phyloP scores from a whole-genome alignment of 2,113 vertebrate genomes.

The Marmota flaviventris region DNA sequence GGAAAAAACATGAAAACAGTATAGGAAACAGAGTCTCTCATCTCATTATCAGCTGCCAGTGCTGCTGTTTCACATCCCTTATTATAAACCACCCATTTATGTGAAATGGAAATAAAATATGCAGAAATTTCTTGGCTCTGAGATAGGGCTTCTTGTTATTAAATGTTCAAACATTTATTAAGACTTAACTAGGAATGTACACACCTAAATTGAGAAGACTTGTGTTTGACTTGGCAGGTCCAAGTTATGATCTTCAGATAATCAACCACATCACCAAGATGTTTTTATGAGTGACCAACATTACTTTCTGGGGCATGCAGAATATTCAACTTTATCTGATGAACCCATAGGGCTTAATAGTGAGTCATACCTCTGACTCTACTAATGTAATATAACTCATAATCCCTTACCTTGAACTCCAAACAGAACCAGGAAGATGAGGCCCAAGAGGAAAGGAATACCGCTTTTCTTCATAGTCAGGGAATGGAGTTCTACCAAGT shows the following conservation, averaged over 20 bases:
- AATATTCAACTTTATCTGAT: background rate
- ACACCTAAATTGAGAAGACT: background rate
- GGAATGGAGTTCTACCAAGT: background rate
- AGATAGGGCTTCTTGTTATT: constrained; percentile 44
- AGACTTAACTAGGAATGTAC: constrained; percentile 13
- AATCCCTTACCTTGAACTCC: constrained; percentile 76
- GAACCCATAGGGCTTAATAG: background rate
- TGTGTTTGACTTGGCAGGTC: constrained; percentile 52
- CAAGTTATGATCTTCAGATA: constrained; percentile 47
- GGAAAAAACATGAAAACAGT: background rate
- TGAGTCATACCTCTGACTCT: constrained; percentile 11
- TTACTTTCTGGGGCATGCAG: constrained; percentile 18
- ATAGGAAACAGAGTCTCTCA: constrained; percentile 26
- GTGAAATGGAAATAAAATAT: constrained; percentile 65
- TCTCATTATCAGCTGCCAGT: background rate
- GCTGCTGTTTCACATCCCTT: constrained; percentile 59
- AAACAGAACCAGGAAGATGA: constrained; percentile 68
- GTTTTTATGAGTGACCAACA: background rate
- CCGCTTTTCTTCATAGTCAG: constrained; percentile 65
- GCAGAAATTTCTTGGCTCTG: constrained; percentile 72
- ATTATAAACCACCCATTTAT: constrained; percentile 64
- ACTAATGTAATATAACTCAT: background rate
- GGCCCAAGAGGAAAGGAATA: constrained; percentile 31
- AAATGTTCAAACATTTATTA: constrained; percentile 1
- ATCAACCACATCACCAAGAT: background rate